phyloP scores from a whole-genome alignment of 2,113 vertebrate genomes.

The Mormyrus iriodes region DNA sequence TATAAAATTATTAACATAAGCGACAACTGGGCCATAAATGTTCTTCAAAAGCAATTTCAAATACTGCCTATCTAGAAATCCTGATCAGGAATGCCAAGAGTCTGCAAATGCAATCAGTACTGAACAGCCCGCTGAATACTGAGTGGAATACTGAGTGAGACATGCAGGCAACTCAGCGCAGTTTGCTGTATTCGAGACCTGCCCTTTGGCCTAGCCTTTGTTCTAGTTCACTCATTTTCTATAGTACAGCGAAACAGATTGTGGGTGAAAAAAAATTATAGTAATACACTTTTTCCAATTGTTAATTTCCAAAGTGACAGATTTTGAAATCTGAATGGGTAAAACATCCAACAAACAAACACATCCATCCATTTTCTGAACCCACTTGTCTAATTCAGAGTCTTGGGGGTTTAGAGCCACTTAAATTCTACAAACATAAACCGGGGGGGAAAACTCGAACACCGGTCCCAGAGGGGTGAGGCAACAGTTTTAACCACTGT shows the following conservation, averaged over 20 bases:
- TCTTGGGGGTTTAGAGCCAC: too few species aligned
- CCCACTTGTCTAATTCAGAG: too few species aligned
- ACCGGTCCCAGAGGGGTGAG: not conserved
- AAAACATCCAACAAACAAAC: not conserved
- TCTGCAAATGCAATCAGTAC: conserved; percentile 49
- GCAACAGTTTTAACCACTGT: not conserved
- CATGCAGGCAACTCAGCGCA: not conserved
- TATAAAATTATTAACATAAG: not conserved
- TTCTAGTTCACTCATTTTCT: conserved; percentile 47
- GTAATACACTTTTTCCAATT: conserved; percentile 51
- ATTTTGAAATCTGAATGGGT: conserved; percentile 49
- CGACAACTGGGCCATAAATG: not conserved
- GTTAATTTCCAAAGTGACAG: too few species aligned
- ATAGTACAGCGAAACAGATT: conserved; percentile 40
- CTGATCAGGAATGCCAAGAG: conserved; percentile 35
- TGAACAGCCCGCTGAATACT: conserved; percentile 27
- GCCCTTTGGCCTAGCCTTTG: conserved; percentile 40
- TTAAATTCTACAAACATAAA: too few species aligned
- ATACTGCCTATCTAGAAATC: conserved; percentile 35
- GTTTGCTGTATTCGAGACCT: conserved; percentile 54
- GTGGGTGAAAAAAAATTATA: conserved; percentile 43
- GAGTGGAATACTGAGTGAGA: conserved; percentile 2
- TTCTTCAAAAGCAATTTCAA: conserved; percentile 37
- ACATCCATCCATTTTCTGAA: not conserved
- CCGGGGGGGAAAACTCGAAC: not conserved